Conservation (phyloP, 2,797 vertebrate genomes). For the Phalloptychus januarius region DNA sequence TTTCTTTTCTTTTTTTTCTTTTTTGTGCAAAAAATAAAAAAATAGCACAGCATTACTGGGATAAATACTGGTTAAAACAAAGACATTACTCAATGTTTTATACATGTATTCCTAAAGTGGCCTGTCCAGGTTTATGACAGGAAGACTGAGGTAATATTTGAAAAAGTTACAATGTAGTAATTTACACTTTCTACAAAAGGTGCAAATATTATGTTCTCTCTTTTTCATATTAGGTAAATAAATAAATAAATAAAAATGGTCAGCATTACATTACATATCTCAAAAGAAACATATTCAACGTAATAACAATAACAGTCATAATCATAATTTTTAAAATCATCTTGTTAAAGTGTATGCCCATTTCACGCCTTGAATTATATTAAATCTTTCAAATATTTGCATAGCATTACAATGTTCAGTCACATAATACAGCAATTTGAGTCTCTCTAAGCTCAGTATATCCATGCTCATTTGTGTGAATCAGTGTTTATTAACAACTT, state of each 20-base stretch:
- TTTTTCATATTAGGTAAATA: neutral
- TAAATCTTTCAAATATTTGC: neutral
- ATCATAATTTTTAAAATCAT: neutral
- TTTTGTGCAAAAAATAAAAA: neutral
- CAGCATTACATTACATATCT: too few relatives aligned
- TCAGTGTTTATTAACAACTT: conserved; percentile 31
- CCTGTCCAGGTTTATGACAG: neutral
- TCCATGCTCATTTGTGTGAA: conserved; percentile 4
- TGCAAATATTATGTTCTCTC: neutral
- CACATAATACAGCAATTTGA: neutral
- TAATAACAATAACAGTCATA: neutral
- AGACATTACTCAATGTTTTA: neutral
- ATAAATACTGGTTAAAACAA: neutral
- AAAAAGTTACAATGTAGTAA: neutral
- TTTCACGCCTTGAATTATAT: neutral
- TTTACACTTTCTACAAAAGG: neutral
- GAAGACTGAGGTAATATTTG: neutral
- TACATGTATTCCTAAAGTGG: neutral
- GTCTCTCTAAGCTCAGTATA: conserved; percentile 12
- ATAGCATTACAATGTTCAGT: neutral
- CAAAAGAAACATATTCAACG: neutral
- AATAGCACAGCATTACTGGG: neutral
- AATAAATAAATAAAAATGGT: neutral
- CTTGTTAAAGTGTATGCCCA: neutral
- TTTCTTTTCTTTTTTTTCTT: neutral